Percentiles rank a stretch among this genome's conserved stretches.
Evolutionary conservation across 1,140 invertebrate genomes (phyloP).

Genomic region (Leptinotarsa lineolata): DNA sequence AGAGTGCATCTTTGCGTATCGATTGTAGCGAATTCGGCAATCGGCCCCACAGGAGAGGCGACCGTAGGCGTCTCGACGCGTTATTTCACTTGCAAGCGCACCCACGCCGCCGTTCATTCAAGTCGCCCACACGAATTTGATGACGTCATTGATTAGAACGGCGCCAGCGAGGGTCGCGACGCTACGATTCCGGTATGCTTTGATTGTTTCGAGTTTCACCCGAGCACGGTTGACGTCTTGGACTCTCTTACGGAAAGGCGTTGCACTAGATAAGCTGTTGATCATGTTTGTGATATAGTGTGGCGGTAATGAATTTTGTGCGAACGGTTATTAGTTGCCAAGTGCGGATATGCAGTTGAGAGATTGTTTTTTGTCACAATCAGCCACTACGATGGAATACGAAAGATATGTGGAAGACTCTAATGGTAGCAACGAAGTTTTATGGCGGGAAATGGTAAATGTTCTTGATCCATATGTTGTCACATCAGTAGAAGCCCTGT

Average conservation of each 20-base stretch:
- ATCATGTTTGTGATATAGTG: neutral
- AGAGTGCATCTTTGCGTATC: neutral
- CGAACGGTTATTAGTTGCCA: neutral
- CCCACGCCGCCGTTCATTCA: conserved; percentile 49
- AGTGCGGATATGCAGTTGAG: neutral
- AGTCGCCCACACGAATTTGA: conserved; percentile 43
- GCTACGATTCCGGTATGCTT: neutral
- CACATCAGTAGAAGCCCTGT: too few species aligned
- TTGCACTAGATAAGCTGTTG: neutral
- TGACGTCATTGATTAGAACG: conserved; percentile 43
- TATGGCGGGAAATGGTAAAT: conserved; percentile 2
- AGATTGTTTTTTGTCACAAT: neutral
- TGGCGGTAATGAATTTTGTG: neutral
- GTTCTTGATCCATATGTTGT: neutral
- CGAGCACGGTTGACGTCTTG: neutral
- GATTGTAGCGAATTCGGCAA: neutral
- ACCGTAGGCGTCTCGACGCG: conserved; percentile 10
- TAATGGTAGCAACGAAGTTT: neutral
- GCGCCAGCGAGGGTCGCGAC: conserved; percentile 11
- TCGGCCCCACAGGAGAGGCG: neutral
- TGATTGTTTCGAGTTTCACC: conserved; percentile 16
- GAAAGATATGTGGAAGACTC: neutral
- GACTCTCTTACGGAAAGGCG: neutral
- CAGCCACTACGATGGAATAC: too few species aligned
- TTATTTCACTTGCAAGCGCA: conserved; percentile 26